Evolutionary conservation across 2,113 vertebrate genomes (phyloP).

Genomic region (Accipiter cooperii): DNA sequence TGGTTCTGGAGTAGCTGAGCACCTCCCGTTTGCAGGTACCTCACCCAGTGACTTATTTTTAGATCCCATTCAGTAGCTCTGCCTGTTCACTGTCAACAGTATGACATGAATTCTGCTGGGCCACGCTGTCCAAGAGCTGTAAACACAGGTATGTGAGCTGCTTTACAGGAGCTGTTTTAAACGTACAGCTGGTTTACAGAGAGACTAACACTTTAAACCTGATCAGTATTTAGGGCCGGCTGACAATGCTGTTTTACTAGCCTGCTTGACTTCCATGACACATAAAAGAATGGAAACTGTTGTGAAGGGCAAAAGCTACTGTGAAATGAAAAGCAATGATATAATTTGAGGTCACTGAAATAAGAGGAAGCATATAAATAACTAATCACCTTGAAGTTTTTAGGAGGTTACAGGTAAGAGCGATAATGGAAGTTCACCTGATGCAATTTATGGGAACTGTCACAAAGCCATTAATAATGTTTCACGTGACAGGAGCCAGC

Average conservation of each 20-base stretch:
- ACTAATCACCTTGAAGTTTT: background rate
- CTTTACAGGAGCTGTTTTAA: background rate
- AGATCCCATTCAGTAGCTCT: background rate
- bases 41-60: background rate
- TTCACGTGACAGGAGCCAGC: background rate
- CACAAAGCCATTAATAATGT: background rate
- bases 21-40: background rate
- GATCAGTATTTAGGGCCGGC: background rate
- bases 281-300: background rate
- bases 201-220: background rate
- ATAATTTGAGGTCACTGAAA: background rate
- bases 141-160: background rate
- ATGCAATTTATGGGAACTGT: background rate
- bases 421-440: background rate
- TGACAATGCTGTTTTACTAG: background rate
- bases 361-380: background rate
- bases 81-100: background rate
- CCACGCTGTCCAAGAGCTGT: background rate
- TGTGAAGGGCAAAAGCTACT: background rate
- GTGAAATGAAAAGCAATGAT: background rate
- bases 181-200: background rate
- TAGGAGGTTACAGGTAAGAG: background rate
- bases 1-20: background rate
- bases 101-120: constrained; percentile 3
- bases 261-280: background rate